Percentiles rank a stretch among this genome's conserved stretches.
These are phyloP conservation scores for Epinotia ramella DNA, from an alignment of 2,888 invertebrate genomes.

Conservation along the genomic window DNA sequence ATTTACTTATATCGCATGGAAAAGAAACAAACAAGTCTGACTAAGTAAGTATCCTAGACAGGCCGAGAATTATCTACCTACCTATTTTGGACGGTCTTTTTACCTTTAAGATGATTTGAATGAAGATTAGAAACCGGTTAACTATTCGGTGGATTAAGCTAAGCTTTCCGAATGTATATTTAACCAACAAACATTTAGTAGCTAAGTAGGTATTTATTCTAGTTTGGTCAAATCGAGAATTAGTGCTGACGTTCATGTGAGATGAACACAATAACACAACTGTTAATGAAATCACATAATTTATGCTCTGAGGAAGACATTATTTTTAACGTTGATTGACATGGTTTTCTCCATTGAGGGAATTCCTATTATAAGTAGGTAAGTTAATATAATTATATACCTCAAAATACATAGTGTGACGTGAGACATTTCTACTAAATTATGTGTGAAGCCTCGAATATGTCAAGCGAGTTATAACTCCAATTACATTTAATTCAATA, in stretches of 20 bases:
- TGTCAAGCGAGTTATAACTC: too few species aligned
- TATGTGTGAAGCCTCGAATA: background rate
- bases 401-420: background rate
- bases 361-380: background rate
- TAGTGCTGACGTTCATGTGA: background rate
- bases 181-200: too few species aligned
- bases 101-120: background rate
- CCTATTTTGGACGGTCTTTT: too few species aligned
- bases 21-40: conserved; percentile 18
- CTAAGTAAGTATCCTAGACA: too few species aligned
- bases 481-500: background rate
- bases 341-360: too few species aligned
- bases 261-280: background rate
- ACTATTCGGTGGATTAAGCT: too few species aligned
- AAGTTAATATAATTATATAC: background rate
- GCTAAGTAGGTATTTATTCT: too few species aligned
- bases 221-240: too few species aligned
- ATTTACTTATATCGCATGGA: background rate
- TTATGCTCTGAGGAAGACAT: too few species aligned
- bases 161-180: too few species aligned
- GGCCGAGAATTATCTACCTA: background rate
- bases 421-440: background rate
- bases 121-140: too few species aligned
- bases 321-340: too few species aligned
- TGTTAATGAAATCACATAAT: background rate